Conservation (phyloP, 2,797 vertebrate species). For the Melanotaenia pygmaea region DNA sequence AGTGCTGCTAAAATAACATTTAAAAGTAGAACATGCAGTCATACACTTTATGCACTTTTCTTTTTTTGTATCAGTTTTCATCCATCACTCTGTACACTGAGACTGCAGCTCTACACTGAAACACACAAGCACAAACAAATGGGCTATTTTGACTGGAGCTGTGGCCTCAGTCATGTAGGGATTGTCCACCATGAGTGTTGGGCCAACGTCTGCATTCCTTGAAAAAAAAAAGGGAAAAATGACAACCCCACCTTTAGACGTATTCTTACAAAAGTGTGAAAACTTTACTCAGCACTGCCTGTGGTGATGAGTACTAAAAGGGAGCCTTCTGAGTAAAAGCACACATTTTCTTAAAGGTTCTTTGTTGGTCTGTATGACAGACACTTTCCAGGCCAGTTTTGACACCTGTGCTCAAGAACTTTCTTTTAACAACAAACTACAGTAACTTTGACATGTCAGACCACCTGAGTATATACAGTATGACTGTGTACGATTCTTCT, state of each 20-base stretch:
- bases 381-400: conserved; percentile 69
- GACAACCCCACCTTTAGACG: conserved; percentile 29
- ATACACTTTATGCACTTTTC: not conserved
- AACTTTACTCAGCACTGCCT: conserved; percentile 26
- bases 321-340: conserved; percentile 47
- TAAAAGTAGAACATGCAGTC: not conserved
- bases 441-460: conserved; percentile 41
- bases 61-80: not conserved
- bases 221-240: conserved; percentile 8
- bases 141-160: not conserved
- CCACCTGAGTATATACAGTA: conserved; percentile 20
- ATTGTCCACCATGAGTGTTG: not conserved
- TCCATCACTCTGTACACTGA: not conserved
- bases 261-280: conserved; percentile 15
- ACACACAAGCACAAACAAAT: not conserved
- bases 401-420: conserved; percentile 62
- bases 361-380: conserved; percentile 58
- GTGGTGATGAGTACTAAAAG: conserved; percentile 21
- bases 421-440: conserved; percentile 41
- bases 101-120: not conserved
- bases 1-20: not conserved
- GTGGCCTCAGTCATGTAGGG: not conserved
- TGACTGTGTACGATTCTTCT: conserved; percentile 14
- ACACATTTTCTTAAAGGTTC: conserved; percentile 50
- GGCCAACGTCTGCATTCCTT: conserved; percentile 14